Base-by-base conservation (phyloP, 2,797 vertebrate genomes). In the Halcyon leucocephala region DNA sequence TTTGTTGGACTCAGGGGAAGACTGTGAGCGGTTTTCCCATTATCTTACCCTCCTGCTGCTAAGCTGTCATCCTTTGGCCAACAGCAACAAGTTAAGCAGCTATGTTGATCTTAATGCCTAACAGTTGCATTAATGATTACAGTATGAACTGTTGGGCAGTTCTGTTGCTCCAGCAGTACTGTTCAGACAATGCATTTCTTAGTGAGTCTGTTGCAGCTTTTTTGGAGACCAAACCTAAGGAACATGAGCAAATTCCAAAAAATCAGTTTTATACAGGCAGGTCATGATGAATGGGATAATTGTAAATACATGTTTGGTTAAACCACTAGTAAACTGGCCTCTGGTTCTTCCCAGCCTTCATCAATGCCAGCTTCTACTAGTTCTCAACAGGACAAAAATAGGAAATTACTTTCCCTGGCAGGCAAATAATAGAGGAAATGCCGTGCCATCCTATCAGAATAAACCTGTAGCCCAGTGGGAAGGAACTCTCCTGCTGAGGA, bases 221-320 rank as follows among this genome's bases (percentile, higher is more conserved):
- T 93, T 71, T 82, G 55, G 74, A 95, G 67, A 46, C 77, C 80
- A 73, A 86, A 96, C 79, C 67, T 81, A 81, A 73, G 62, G 61
- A 74, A 69, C 41, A 24, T 65, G 67, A 72, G 86, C 74, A 80
- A 3, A 3, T 95, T 96, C 94, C 88, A 90, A 74, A 96, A 92
- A 90, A 74, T 91, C 94, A 95, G 76, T 86, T 94, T 90, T 92
- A 85, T 49, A 37, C 35, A 87, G 89, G 74, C 86, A 78, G 74
- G 67, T 83, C 82, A 82, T 82, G 87, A 95, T 97, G 96, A 95
- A 92, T 93, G 69, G 81, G 72, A 83, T 95, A 96, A 97, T 96
- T 95, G 88, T 97, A 97, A 97, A 95, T 94, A 95, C 54, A 91
- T 95, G 91, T 93, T 96, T 96, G 74, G 91, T 95, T 97, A 95